Percentiles rank a stretch among this genome's conserved stretches.
phyloP scores from a whole-genome alignment of 2,113 vertebrate genomes.

The Paraplagusia blochii region DNA sequence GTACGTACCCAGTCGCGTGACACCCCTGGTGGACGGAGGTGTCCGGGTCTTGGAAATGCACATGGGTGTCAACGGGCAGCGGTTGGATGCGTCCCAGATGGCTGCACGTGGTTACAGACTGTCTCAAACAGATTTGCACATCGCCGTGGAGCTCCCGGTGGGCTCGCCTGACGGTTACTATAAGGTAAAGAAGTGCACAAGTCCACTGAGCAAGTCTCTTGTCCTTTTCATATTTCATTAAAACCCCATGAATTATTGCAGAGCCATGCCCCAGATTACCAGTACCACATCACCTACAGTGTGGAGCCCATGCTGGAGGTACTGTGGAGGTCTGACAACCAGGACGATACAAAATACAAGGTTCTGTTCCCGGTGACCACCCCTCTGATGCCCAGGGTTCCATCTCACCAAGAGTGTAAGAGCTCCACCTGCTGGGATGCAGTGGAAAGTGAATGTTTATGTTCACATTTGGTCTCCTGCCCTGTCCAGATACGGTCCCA shows the following conservation, averaged over 20 bases:
- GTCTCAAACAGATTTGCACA: slow-evolving; percentile 50
- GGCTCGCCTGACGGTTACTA: slow-evolving; percentile 81
- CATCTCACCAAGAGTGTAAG: slow-evolving; percentile 54
- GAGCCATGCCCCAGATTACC: slow-evolving; percentile 69
- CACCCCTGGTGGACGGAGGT: slow-evolving; percentile 34
- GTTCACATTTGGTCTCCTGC: accelerated
- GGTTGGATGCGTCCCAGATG: slow-evolving; percentile 71
- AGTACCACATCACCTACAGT: slow-evolving; percentile 65
- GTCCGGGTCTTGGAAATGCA: slow-evolving; percentile 66
- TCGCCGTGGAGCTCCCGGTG: slow-evolving; percentile 75
- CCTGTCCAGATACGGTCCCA: slow-evolving; percentile 58
- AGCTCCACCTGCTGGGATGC: neutral
- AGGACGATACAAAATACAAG: slow-evolving; percentile 68
- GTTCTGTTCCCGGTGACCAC: slow-evolving; percentile 73
- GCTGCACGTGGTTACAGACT: slow-evolving; percentile 65
- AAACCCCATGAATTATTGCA: slow-evolving; percentile 51
- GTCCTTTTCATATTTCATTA: slow-evolving; percentile 30
- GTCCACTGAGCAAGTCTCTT: neutral
- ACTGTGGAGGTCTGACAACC: slow-evolving; percentile 51
- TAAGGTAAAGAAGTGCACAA: slow-evolving; percentile 69
- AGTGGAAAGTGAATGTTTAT: accelerated
- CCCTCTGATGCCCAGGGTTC: slow-evolving; percentile 54
- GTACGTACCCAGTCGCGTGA: slow-evolving; percentile 76
- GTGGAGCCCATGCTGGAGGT: slow-evolving; percentile 76
- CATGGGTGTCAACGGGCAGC: slow-evolving; percentile 76